Evolutionary conservation across 2,797 vertebrate species (phyloP).

Genomic region (Sebastes minor): DNA sequence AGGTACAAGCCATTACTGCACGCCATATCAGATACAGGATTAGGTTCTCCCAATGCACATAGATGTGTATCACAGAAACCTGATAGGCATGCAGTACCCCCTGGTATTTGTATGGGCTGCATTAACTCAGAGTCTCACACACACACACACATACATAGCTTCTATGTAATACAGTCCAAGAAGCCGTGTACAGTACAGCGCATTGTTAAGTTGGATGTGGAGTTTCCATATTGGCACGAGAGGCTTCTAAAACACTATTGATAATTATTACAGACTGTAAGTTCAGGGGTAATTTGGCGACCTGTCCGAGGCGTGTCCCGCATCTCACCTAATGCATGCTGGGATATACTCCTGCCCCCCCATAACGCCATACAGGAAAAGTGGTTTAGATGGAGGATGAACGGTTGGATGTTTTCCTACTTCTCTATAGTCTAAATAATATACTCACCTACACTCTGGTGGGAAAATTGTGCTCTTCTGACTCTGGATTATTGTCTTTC

Average conservation of each 20-base stretch:
- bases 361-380: not conserved
- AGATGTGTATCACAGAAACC: constrained; percentile 66
- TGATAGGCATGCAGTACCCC: constrained; percentile 31
- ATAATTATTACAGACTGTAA: not conserved
- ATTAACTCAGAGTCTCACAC: constrained; percentile 11
- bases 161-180: no score
- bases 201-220: not conserved
- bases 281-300: not conserved
- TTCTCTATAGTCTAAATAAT: not conserved
- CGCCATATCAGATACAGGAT: constrained; percentile 58
- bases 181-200: not conserved
- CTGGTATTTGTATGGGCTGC: constrained; percentile 28
- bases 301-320: not conserved
- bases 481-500: not conserved
- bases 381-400: not conserved
- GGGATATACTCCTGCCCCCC: not conserved
- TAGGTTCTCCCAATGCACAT: constrained; percentile 51
- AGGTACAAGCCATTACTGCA: constrained; percentile 51
- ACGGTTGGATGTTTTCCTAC: not conserved
- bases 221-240: not conserved
- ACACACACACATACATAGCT: not conserved
- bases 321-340: not conserved
- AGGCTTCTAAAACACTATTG: not conserved
- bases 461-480: not conserved
- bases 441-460: not conserved